Percentiles rank a stretch among this genome's conserved stretches.
phyloP scores from a whole-genome alignment of 2,113 vertebrate genomes.

The Odocoileus hemionus region DNA sequence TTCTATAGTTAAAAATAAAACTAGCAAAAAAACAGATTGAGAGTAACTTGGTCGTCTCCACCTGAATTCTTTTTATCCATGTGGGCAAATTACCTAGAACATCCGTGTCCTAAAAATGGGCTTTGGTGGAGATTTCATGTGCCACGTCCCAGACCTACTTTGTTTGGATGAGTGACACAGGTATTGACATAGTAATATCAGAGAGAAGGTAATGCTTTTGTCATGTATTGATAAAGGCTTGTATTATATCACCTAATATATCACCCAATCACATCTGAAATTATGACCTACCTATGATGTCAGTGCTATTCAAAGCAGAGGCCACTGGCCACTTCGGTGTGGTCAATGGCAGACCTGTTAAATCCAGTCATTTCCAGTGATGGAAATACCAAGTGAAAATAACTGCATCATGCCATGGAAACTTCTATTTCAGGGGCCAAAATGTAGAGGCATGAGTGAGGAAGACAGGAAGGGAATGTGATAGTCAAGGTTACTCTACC shows the following conservation, averaged over 20 bases:
- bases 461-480: neutral
- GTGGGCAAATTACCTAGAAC: neutral
- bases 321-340: neutral
- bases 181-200: neutral
- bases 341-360: neutral
- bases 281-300: neutral
- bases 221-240: neutral
- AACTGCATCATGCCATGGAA: neutral
- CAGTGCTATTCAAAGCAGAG: neutral
- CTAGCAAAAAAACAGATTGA: neutral
- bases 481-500: constrained; percentile 72
- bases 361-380: neutral
- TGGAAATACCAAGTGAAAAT: neutral
- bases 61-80: neutral
- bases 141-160: neutral
- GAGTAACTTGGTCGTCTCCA: neutral
- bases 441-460: neutral
- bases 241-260: neutral
- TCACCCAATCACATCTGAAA: neutral
- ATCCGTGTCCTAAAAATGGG: neutral
- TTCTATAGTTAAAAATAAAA: neutral
- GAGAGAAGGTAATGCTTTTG: neutral
- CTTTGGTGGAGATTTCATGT: neutral
- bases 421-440: neutral
- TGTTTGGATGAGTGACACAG: neutral